Base-by-base conservation (phyloP, 2,888 invertebrate genomes). In the Catotricha subobsoleta region DNA sequence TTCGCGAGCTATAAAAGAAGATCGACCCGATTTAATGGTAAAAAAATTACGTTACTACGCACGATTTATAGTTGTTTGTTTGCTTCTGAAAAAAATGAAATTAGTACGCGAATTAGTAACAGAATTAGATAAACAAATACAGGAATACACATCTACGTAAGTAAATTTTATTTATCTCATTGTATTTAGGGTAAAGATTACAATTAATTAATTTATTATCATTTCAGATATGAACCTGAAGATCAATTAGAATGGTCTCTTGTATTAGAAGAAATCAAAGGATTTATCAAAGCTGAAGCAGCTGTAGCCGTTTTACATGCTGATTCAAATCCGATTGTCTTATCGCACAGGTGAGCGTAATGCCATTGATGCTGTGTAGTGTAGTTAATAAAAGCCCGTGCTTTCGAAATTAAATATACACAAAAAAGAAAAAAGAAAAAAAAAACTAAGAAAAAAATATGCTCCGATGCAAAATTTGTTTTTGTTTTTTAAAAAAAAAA, bases 231-330 rank as follows among this genome's bases (percentile, higher is more conserved):
- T 64, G 88, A 92, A 58, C 92, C 94, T n/a, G 92, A 92, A 52
- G 94, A 95, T 62, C 87, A 90, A 59, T 70, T 88, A 52, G 94
- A 95, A 64, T 95, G 95, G 95, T 82, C 82, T 38, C 68, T 91
- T 46, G 92, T 95, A 2, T 70, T 94, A 46, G 86, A 88, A 52
- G 94, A 95, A 67, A 90, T 94, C 46, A 86, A 87, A 63, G 81
- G 86, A 42, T 95, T 95, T 65, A 80, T 94, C 44, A 82, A 83
- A 62, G 88, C 91, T 18, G 94, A 94, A 61, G 81, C 83, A 43
- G 74, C 88, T 30, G 81, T 94, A 15, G 77, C 80, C 43, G 86
- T 95, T 13, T 67, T 90, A 39, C 88, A 91, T 59, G 77, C 86
- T 31, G 88, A 92, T 57, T 80, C 84, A 49, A 76, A 74, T 59